A percentile compares a stretch with the other conserved stretches of the same genome.
Evolutionary conservation across 1,140 invertebrate species (phyloP).

Genomic region (Lepidostoma basale): DNA sequence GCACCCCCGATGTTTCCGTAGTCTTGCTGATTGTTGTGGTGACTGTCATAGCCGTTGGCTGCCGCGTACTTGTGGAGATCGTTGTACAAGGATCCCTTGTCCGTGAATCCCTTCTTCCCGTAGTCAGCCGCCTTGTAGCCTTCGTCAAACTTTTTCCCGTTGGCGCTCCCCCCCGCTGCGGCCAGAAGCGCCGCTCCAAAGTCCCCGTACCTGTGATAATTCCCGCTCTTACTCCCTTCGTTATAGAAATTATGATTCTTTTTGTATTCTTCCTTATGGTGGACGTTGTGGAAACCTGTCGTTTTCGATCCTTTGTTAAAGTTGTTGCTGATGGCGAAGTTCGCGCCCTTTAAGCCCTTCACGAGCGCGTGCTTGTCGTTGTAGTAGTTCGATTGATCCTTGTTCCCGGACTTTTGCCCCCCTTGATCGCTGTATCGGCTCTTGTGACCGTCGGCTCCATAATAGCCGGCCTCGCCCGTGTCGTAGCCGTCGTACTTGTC

Average conservation of each 20-base stretch:
- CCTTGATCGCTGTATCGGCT: constrained; percentile 54
- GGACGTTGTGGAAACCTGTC: constrained; percentile 70
- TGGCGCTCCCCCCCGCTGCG: constrained; percentile 58
- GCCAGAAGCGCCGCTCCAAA: constrained; percentile 57
- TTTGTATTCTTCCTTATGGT: constrained; percentile 76
- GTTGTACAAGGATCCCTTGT: constrained; percentile 59
- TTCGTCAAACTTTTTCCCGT: constrained; percentile 60
- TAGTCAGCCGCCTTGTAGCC: constrained; percentile 55
- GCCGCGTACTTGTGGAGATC: constrained; percentile 56
- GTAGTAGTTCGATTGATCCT: constrained; percentile 54
- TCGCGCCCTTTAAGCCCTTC: constrained; percentile 52
- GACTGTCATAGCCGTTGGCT: constrained; percentile 57
- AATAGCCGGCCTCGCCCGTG: constrained; percentile 56
- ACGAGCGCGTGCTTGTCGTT: constrained; percentile 50
- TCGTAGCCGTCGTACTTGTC: constrained; percentile 55
- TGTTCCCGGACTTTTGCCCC: constrained; percentile 50
- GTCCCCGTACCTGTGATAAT: constrained; percentile 64
- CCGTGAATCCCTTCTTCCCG: constrained; percentile 58
- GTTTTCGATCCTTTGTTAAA: constrained; percentile 73
- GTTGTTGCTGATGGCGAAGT: constrained; percentile 54
- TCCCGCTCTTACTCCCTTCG: constrained; percentile 66
- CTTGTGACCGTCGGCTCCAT: constrained; percentile 54
- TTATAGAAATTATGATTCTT: constrained; percentile 75
- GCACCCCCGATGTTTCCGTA: constrained; percentile 49
- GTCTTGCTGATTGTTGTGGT: constrained; percentile 53